Conservation (phyloP, 2,113 vertebrate species). For the Phylloscopus trochiloides region DNA sequence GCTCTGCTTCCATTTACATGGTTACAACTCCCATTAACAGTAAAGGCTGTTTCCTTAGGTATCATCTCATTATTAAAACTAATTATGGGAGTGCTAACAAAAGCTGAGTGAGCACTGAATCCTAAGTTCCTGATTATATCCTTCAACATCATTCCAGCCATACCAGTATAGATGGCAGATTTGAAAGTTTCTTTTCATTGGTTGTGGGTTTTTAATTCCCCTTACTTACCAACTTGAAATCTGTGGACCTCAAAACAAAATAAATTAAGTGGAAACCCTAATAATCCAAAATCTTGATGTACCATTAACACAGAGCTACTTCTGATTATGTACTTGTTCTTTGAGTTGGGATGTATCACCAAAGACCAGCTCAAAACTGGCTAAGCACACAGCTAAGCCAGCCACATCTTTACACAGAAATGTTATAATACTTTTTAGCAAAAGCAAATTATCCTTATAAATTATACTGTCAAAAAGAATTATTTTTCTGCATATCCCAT, state of each 20-base stretch:
- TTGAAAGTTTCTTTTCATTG: background rate
- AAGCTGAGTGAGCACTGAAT: slow-evolving; percentile 5
- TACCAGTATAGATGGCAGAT: background rate
- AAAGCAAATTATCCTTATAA: slow-evolving; percentile 28
- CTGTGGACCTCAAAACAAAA: background rate
- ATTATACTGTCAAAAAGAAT: background rate
- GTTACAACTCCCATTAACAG: background rate
- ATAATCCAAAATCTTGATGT: background rate
- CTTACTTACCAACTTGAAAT: background rate
- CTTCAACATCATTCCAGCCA: slow-evolving; percentile 13
- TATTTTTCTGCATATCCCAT: background rate
- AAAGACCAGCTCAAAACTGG: background rate
- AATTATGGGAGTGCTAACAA: background rate
- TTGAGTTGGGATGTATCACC: background rate
- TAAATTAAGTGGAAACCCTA: background rate
- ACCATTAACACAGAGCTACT: background rate
- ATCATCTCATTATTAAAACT: slow-evolving; percentile 25
- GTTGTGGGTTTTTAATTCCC: background rate
- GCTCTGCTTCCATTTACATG: background rate
- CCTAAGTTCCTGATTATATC: background rate
- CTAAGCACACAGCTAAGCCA: background rate
- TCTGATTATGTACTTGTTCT: background rate
- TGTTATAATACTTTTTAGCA: background rate
- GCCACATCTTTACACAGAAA: background rate
- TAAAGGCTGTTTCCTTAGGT: background rate